A percentile compares a stretch with the other conserved stretches of the same genome.
Conservation (phyloP, 2,113 vertebrate genomes). For the Saimiri boliviensis region DNA sequence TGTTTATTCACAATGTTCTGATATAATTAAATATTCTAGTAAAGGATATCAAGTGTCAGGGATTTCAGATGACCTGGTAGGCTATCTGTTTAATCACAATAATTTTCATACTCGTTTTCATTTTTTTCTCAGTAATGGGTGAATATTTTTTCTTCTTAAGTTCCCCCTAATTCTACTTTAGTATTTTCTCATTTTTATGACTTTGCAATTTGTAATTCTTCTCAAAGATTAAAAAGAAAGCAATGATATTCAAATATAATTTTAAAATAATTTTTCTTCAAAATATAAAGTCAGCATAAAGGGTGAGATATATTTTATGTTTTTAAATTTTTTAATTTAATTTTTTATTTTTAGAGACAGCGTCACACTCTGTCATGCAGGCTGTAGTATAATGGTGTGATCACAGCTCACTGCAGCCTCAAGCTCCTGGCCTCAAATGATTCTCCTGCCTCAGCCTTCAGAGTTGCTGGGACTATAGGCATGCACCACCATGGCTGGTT, state of each 20-base stretch:
- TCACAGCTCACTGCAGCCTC: background rate
- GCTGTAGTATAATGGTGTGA: background rate
- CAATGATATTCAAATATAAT: background rate
- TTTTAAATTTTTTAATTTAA: background rate
- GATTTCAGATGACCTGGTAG: background rate
- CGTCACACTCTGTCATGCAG: accelerated
- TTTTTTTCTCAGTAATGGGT: background rate
- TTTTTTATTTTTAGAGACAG: background rate
- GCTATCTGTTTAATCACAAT: background rate
- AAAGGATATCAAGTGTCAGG: background rate
- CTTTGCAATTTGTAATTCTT: background rate
- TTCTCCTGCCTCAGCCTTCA: background rate
- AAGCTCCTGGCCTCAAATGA: background rate
- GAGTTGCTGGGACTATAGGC: background rate
- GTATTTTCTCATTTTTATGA: background rate
- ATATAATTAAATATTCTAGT: background rate
- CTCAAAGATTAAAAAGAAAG: background rate
- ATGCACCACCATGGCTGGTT: background rate
- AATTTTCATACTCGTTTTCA: background rate
- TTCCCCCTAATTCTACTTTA: background rate
- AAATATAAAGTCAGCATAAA: constrained; percentile 4
- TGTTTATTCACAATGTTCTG: background rate
- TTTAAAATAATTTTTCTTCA: constrained; percentile 4
- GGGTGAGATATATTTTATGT: background rate
- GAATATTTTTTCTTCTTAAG: background rate